A percentile compares a stretch with the other conserved stretches of the same genome.
Conservation (phyloP, 2,113 vertebrate genomes). For the Urocitellus parryii region DNA sequence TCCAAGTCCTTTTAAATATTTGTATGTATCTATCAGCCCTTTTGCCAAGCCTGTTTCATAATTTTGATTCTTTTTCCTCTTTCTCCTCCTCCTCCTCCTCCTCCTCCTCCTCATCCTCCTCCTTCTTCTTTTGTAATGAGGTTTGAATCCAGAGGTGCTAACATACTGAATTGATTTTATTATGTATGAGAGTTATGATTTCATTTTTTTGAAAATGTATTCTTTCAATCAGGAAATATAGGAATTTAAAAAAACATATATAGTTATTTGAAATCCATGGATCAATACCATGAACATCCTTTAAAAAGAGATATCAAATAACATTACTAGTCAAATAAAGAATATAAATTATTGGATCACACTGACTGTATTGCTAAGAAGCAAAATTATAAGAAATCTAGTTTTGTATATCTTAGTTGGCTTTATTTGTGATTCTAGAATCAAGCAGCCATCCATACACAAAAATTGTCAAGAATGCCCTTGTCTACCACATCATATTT, state of each 20-base stretch:
- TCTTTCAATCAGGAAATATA: neutral
- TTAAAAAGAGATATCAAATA: neutral
- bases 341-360: neutral
- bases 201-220: neutral
- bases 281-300: neutral
- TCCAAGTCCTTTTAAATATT: conserved; percentile 55
- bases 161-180: neutral
- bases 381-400: neutral
- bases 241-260: neutral
- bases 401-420: neutral
- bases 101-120: no score
- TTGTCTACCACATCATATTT: neutral
- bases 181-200: conserved; percentile 18
- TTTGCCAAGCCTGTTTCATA: conserved; percentile 38
- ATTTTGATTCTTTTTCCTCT: neutral
- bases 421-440: neutral
- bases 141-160: neutral
- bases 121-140: no score
- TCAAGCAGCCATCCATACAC: neutral
- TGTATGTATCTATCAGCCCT: neutral
- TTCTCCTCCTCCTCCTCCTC: no score
- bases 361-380: neutral
- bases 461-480: neutral
- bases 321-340: neutral
- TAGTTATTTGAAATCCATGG: conserved; percentile 24